Evolutionary conservation across 2,797 vertebrate species (phyloP).

Genomic region (Parauchenoglanis ngamensis): DNA sequence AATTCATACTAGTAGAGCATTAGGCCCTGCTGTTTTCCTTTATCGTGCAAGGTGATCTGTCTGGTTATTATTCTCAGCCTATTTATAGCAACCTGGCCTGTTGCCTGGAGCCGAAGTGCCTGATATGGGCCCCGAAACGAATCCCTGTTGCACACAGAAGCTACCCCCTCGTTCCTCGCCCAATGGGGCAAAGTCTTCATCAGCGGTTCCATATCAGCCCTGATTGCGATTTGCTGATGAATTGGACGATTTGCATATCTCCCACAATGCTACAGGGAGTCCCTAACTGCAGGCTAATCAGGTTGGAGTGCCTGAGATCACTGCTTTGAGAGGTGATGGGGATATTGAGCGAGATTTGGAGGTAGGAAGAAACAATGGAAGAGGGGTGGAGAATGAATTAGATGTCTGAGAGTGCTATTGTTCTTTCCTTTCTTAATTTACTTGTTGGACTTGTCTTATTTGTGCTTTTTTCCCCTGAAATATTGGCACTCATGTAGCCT

Average conservation of each 20-base stretch:
- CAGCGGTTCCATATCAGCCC: constrained; percentile 52
- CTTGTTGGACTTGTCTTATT: constrained; percentile 9
- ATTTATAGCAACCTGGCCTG: constrained; percentile 60
- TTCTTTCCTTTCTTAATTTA: constrained; percentile 2
- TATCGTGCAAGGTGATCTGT: constrained; percentile 52
- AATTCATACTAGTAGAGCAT: constrained; percentile 14
- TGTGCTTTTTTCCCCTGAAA: neutral
- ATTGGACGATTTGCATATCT: constrained; percentile 49
- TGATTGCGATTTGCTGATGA: constrained; percentile 53
- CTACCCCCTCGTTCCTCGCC: constrained; percentile 12
- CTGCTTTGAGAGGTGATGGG: constrained; percentile 38
- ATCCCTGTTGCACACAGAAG: constrained; percentile 13
- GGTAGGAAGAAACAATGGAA: constrained; percentile 53
- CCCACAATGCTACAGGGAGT: constrained; percentile 21
- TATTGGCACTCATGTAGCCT: neutral
- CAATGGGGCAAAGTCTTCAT: constrained; percentile 40
- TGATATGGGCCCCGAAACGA: constrained; percentile 55
- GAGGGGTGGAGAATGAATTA: neutral
- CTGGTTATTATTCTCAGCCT: constrained; percentile 53
- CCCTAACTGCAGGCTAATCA: constrained; percentile 43
- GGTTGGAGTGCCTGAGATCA: constrained; percentile 52
- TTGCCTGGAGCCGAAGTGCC: constrained; percentile 54
- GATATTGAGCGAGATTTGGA: constrained; percentile 49
- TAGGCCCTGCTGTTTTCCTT: constrained; percentile 13
- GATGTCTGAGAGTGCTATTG: neutral